These are phyloP conservation scores for Bubo blakistoni DNA, from an alignment of 2,113 vertebrate genomes.

Conservation along the genomic window DNA sequence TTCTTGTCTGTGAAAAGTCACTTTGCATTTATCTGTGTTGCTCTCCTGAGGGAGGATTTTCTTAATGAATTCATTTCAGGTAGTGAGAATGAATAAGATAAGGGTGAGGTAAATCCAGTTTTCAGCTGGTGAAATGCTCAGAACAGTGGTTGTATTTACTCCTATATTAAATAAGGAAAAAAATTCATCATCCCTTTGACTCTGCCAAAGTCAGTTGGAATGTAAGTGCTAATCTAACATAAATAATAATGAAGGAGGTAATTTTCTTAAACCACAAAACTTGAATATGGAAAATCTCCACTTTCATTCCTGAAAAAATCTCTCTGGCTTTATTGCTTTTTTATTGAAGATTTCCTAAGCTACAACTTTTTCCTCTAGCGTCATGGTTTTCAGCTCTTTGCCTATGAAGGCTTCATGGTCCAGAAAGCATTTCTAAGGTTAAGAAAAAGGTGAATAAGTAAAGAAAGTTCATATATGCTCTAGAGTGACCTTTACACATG, in stretches of 20 bases:
- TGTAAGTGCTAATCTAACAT: neutral
- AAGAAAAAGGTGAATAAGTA: neutral
- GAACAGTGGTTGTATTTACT: neutral
- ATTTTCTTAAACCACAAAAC: neutral
- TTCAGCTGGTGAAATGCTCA: neutral
- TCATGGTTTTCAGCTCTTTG: neutral
- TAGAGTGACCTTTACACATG: neutral
- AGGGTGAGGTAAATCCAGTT: neutral
- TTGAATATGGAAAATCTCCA: neutral
- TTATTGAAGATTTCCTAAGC: neutral
- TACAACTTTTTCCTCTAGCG: neutral
- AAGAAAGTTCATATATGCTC: neutral
- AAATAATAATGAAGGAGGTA: neutral
- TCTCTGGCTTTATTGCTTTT: neutral
- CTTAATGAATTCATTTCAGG: neutral
- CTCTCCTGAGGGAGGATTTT: neutral
- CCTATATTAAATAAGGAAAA: neutral
- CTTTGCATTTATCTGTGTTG: neutral
- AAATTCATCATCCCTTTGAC: neutral
- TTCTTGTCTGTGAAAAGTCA: neutral
- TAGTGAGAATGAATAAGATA: neutral
- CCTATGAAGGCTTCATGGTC: neutral
- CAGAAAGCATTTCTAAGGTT: neutral
- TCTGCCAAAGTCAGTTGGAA: neutral
- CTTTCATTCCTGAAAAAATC: neutral